Evolutionary conservation across 2,113 vertebrate species (phyloP).

Genomic region (Hyaena hyaena): DNA sequence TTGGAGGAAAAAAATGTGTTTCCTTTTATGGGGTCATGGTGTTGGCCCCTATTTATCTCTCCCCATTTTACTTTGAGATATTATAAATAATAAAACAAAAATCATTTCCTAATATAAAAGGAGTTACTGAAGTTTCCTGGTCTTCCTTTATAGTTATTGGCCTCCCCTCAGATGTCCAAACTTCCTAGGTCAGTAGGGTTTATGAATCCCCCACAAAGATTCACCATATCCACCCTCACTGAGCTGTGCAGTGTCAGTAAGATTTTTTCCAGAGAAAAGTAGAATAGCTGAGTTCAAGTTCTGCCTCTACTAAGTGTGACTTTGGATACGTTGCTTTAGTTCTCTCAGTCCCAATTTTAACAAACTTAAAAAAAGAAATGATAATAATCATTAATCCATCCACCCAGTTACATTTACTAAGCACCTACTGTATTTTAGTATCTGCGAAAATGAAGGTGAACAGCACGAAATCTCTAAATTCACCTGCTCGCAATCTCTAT

Average conservation of each 20-base stretch:
- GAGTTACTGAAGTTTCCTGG: background rate
- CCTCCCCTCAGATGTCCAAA: background rate
- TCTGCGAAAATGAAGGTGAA: background rate
- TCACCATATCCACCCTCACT: rapidly evolving
- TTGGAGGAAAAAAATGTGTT: background rate
- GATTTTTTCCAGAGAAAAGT: background rate
- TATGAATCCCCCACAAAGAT: background rate
- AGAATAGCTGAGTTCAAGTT: background rate
- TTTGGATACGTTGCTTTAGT: background rate
- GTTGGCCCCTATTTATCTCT: background rate
- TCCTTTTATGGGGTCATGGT: background rate
- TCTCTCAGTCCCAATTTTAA: background rate
- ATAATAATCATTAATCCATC: background rate
- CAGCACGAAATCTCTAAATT: background rate
- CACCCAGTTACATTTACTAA: background rate
- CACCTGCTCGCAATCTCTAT: background rate
- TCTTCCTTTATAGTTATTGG: background rate
- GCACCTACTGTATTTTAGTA: background rate
- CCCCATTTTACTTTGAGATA: conserved; percentile 6
- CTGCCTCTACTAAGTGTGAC: background rate
- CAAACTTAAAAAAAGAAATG: background rate
- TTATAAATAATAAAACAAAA: conserved; percentile 21
- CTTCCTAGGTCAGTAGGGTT: rapidly evolving
- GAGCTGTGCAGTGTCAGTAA: background rate
- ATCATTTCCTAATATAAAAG: background rate